phyloP scores from a whole-genome alignment of 2,113 vertebrate species.

The Holacanthus passer region DNA sequence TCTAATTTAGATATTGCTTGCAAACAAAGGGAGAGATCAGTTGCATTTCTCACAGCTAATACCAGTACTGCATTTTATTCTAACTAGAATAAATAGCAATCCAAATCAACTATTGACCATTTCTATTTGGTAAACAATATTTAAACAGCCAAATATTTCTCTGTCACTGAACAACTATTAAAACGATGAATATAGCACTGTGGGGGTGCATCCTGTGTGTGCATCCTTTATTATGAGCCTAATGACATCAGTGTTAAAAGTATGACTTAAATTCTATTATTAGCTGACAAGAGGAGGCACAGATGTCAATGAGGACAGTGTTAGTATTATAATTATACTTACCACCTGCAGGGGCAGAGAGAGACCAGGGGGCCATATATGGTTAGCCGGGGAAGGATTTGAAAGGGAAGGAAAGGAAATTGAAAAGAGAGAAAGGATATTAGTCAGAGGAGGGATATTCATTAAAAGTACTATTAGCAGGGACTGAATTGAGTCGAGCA shows the following conservation, averaged over 20 bases:
- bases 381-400: slow-evolving; percentile 71
- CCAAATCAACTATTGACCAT: not conserved
- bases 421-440: slow-evolving; percentile 67
- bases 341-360: slow-evolving; percentile 78
- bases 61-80: not conserved
- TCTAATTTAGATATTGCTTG: not conserved
- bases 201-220: slow-evolving; percentile 4
- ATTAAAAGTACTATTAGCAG: slow-evolving; percentile 22
- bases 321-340: slow-evolving; percentile 68
- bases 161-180: not conserved
- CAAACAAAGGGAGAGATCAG: not conserved
- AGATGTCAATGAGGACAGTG: not conserved
- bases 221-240: not conserved
- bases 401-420: slow-evolving; percentile 57
- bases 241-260: not conserved
- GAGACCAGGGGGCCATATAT: slow-evolving; percentile 62
- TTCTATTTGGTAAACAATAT: not conserved
- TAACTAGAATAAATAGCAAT: not conserved
- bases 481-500: slow-evolving; percentile 7
- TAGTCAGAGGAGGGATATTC: slow-evolving; percentile 63
- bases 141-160: slow-evolving; percentile 2
- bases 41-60: not conserved
- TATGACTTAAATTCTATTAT: not conserved
- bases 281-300: not conserved
- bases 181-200: not conserved